A percentile compares a stretch with the other conserved stretches of the same genome.
Conservation (phyloP, 2,797 vertebrate species). For the Falco peregrinus region DNA sequence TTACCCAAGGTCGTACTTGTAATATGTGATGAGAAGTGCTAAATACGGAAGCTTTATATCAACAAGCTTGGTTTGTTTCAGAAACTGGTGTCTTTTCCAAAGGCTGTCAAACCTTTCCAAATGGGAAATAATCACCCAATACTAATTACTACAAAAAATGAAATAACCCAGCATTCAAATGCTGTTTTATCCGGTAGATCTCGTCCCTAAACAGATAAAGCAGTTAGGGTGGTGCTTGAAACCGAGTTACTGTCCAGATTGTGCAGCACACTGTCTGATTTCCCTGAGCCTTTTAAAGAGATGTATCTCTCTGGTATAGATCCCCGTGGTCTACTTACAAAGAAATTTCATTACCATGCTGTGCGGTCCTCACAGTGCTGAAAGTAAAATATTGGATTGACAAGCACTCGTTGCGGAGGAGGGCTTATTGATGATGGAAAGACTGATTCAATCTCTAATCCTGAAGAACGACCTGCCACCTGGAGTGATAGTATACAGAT, state of each 20-base stretch:
- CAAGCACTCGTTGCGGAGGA: slow-evolving; percentile 63
- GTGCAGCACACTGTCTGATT: slow-evolving; percentile 33
- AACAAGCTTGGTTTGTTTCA: background rate
- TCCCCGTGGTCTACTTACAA: slow-evolving; percentile 58
- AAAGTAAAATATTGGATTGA: slow-evolving; percentile 74
- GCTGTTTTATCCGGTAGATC: background rate
- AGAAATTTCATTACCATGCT: slow-evolving; percentile 74
- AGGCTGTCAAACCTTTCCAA: background rate
- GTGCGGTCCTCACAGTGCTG: slow-evolving; percentile 53
- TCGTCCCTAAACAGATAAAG: slow-evolving; percentile 2
- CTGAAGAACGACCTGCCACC: slow-evolving; percentile 77
- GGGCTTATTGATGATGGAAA: slow-evolving; percentile 73
- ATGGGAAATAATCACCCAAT: background rate
- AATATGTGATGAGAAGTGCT: background rate
- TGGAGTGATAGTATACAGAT: slow-evolving; percentile 75
- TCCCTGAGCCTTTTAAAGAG: slow-evolving; percentile 59
- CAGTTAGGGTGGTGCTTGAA: slow-evolving; percentile 23
- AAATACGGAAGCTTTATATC: background rate
- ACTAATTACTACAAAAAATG: background rate
- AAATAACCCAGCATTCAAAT: background rate
- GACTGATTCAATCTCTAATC: slow-evolving; percentile 77
- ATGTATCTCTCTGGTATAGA: slow-evolving; percentile 63
- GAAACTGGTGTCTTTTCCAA: background rate
- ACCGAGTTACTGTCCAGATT: slow-evolving; percentile 45
- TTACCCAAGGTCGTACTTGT: background rate